These are phyloP conservation scores for Drosophila mayaguana DNA, from an alignment of 2,888 invertebrate genomes.

Conservation along the genomic window DNA sequence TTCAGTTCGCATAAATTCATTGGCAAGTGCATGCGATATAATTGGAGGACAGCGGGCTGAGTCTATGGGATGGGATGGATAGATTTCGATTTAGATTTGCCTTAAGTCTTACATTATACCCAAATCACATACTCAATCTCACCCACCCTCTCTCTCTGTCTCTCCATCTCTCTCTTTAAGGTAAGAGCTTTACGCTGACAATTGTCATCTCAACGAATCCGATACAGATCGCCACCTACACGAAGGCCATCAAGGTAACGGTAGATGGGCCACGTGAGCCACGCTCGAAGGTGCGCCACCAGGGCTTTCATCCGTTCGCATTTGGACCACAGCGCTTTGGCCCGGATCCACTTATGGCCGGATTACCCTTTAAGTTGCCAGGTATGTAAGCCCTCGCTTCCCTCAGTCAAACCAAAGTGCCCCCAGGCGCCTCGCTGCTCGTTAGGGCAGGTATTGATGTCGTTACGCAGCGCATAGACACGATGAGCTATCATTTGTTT, in stretches of 20 bases:
- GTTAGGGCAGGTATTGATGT: conserved; percentile 58
- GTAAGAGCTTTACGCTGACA: conserved; percentile 98
- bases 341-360: conserved; percentile 91
- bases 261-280: conserved; percentile 99
- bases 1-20: not conserved
- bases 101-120: not conserved
- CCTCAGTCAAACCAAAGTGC: conserved; percentile 4
- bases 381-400: conserved; percentile 86
- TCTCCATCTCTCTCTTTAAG: conserved; percentile 86
- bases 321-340: conserved; percentile 93
- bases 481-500: conserved; percentile 58
- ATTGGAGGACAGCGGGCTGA: not conserved
- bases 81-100: not conserved
- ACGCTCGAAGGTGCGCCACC: conserved; percentile 95
- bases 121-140: not conserved
- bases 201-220: conserved; percentile 97
- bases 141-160: not conserved
- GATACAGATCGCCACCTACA: conserved; percentile 98
- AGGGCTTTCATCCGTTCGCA: conserved; percentile 95
- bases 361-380: conserved; percentile 93
- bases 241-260: conserved; percentile 99
- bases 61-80: not conserved
- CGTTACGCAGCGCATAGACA: conserved; percentile 17
- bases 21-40: not conserved
- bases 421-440: conserved; percentile 56